Evolutionary conservation across 2,888 invertebrate genomes (phyloP).

Genomic region (Serripes groenlandicus): DNA sequence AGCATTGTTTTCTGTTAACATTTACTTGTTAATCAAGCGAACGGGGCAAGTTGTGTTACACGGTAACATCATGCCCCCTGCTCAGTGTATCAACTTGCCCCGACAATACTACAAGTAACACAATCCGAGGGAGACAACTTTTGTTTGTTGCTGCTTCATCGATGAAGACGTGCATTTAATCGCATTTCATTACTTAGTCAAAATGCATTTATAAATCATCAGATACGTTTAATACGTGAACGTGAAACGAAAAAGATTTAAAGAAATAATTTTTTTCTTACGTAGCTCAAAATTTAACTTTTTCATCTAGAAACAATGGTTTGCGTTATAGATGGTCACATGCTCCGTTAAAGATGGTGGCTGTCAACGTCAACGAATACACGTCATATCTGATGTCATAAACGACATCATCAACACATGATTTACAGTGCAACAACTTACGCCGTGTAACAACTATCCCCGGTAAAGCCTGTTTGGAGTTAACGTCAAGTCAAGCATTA

Average conservation of each 20-base stretch:
- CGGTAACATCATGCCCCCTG: slow-evolving; percentile 33
- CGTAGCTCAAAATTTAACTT: not conserved
- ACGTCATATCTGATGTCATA: slow-evolving; percentile 5
- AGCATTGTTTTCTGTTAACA: not conserved
- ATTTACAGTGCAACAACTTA: no score
- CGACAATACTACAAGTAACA: slow-evolving; percentile 20
- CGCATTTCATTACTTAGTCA: slow-evolving; percentile 21
- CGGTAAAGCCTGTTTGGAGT: not conserved
- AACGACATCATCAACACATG: no score
- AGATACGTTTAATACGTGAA: not conserved
- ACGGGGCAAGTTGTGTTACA: slow-evolving; percentile 39
- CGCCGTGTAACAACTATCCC: no score
- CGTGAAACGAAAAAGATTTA: not conserved
- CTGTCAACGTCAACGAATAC: not conserved
- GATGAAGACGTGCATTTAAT: slow-evolving; percentile 1
- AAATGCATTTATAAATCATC: slow-evolving; percentile 18
- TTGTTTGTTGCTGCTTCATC: slow-evolving; percentile 1
- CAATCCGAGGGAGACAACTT: slow-evolving; percentile 15
- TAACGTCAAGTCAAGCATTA: no score
- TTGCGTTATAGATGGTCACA: not conserved
- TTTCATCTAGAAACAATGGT: not conserved
- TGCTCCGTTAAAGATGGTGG: not conserved
- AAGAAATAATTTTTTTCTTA: no score
- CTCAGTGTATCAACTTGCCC: slow-evolving; percentile 44
- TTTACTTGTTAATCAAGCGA: slow-evolving; percentile 13